phyloP scores from a whole-genome alignment of 1,140 invertebrate genomes.

The Sitobion miscanthi region DNA sequence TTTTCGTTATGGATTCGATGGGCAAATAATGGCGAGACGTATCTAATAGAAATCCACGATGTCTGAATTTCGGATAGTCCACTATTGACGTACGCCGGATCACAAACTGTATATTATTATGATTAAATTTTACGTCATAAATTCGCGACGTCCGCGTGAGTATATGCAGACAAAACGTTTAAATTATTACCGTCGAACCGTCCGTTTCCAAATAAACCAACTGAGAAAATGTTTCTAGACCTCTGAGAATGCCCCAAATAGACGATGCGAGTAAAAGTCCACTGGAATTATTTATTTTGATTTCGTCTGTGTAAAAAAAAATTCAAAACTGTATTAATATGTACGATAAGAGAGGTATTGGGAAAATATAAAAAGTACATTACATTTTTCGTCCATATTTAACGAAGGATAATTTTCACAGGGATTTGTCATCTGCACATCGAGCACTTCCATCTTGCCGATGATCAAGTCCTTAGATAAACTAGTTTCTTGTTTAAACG shows the following conservation, averaged over 20 bases:
- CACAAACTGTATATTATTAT: constrained; percentile 62
- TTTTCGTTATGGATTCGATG: constrained; percentile 69
- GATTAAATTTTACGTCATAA: not conserved
- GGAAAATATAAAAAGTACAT: not conserved
- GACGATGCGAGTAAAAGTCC: constrained; percentile 63
- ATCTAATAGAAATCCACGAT: constrained; percentile 82
- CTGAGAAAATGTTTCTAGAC: constrained; percentile 81
- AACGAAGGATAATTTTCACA: constrained; percentile 51
- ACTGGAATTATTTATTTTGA: constrained; percentile 24
- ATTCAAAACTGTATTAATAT: no score
- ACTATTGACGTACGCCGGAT: constrained; percentile 62
- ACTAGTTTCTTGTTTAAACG: not conserved
- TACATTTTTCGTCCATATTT: constrained; percentile 56
- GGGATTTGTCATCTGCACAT: not conserved
- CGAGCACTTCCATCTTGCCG: constrained; percentile 1
- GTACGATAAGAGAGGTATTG: not conserved
- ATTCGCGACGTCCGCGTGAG: not conserved
- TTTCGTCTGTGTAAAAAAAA: constrained; percentile 23
- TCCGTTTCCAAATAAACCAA: constrained; percentile 63
- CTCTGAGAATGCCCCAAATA: constrained; percentile 80
- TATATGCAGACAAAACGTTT: not conserved
- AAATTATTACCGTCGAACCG: constrained; percentile 5
- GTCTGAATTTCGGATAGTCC: constrained; percentile 77
- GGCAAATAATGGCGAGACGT: constrained; percentile 83
- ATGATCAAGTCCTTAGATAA: not conserved